Evolutionary conservation across 2,888 invertebrate species (phyloP), one percentile per base, ranked within the genome.

Genomic region (Scaptomyza cyrtandrae): DNA sequence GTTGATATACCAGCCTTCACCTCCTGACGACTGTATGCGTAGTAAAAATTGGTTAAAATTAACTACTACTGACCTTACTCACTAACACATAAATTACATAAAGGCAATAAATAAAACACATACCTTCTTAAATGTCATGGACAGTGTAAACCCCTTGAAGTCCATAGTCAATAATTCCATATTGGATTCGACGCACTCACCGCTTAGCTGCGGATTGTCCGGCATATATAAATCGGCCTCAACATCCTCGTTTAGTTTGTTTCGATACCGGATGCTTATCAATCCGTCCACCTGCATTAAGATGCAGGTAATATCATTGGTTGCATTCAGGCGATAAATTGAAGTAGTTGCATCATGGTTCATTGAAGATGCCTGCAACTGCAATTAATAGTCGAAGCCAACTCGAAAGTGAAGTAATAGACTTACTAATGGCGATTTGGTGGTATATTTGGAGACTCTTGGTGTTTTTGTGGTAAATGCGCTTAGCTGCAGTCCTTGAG

Each of bases 1-100:
- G 78, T 95, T 95, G 1, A 97, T 95, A 90, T 96, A 97, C 98
- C 98, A 98, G 78, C 96, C 94, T 88, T 97, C 97, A 6, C 97
- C 97, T 5, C 97, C 97, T 29, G 96, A 96, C 1, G 97, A 97
- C 97, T 97, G 45, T 45, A n/a, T 57, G 10, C 7, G 9, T 7
- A n/a, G 39, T 9, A 46, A 9, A 43, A 53, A 49, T 16, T 6
- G 39, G 33, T 24, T 59, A 41, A 6, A n/a, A 52, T 5, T 53
- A 53, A 66, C n/a, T n/a, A 58, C 68, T 77, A 4, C 49, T 71
- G 62, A 66, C 57, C 60, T 67, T 73, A 62, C 10, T 50, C 35
- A 11, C 6, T 10, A 39, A 16, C 7, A 27, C 24, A 11, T 13
- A 13, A 14, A 3, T 16, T 39, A 14, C 9, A n/a, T 5, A 31